Evolutionary conservation across 2,797 vertebrate genomes (phyloP).

Genomic region (Artibeus jamaicensis): DNA sequence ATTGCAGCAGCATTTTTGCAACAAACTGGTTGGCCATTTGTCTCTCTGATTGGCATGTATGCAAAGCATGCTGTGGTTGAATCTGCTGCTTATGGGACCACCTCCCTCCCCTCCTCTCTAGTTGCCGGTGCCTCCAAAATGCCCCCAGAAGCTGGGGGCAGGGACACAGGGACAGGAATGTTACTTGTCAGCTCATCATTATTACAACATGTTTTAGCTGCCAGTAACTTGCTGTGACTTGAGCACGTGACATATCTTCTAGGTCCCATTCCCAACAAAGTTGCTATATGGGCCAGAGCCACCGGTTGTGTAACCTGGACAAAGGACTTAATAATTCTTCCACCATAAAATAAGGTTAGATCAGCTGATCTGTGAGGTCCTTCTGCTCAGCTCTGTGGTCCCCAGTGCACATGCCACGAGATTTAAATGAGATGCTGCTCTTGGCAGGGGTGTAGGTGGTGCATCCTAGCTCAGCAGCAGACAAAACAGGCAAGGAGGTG

Average conservation of each 20-base stretch:
- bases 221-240: neutral
- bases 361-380: neutral
- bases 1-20: neutral
- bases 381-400: neutral
- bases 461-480: neutral
- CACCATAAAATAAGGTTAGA: neutral
- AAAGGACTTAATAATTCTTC: neutral
- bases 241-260: neutral
- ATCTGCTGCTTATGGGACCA: neutral
- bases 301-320: neutral
- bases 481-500: neutral
- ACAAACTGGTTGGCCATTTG: neutral
- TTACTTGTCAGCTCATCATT: too few relatives aligned
- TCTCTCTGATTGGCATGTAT: neutral
- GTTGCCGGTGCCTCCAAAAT: neutral
- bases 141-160: neutral
- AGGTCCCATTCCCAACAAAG: neutral
- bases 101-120: neutral
- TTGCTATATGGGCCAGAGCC: neutral
- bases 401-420: neutral
- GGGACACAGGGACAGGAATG: neutral
- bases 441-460: neutral
- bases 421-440: neutral
- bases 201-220: neutral
- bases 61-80: neutral